Base-by-base conservation (phyloP, 64 coral and sea anemone genomes). In the Actinia equina region DNA sequence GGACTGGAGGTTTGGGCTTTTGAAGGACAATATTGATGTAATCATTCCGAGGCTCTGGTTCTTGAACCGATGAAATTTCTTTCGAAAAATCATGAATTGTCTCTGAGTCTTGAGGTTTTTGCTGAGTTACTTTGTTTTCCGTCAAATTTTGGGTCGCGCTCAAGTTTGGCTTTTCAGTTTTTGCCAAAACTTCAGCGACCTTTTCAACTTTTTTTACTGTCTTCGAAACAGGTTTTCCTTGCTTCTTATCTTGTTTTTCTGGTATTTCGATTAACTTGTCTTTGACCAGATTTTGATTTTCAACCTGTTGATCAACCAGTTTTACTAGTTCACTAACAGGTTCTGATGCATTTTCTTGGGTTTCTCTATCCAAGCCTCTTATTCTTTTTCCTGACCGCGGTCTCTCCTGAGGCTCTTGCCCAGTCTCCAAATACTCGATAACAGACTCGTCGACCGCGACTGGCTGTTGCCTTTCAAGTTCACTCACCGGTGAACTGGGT, bases 31-130 rank as follows among this genome's bases (percentile, higher is more conserved):
- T 93, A 83, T 26, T 93, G 71, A 93, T 88, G 18, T 89, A 84
- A 44, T 93, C 65, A 46, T 88, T 77, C 26, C 91, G 85, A 10
- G 84, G 88, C 43, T 96, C 94, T 89, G 89, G 89, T 83, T 92
- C 43, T 51, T 86, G 42, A 17, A 87, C 88, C 5, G 94, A 37
- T 17, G 62, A n/a, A 7, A 18, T 22, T 11, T 5, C 23, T 65
- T 65, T 65, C 7, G 62, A 65, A 65, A 23, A 23, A 20, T 65
- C 62, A 43, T 27, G 10, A 3, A 15, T 44, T 79, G 5, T 5
- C 26, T 79, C 26, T 37, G 77, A 14, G 4, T 79, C 16, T 41
- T 41, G 44, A 46, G 6, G 44, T 79, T 2, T 37, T 2, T 79
- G 37, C 30, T 52, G 43, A 49, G 8, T 20, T 52, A 4, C 13